Percentiles rank a stretch among this genome's conserved stretches.
phyloP scores from a whole-genome alignment of 1,140 invertebrate genomes.

The Phocides pigmalion region DNA sequence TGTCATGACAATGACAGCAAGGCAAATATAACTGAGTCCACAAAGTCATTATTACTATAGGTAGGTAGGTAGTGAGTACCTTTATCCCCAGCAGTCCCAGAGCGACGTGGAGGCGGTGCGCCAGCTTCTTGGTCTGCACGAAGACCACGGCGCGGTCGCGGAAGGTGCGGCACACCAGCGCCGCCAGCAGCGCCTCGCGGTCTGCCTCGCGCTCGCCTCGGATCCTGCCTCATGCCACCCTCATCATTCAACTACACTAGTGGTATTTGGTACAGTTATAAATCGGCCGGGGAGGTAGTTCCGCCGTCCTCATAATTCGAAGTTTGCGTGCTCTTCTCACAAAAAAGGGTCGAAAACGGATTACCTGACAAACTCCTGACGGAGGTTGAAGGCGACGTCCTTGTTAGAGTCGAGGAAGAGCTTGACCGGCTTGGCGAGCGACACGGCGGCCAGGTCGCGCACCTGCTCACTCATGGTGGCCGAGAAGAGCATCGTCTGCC shows the following conservation, averaged over 20 bases:
- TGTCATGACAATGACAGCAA: too few relatives aligned
- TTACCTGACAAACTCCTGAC: constrained; percentile 97
- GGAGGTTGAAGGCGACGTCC: constrained; percentile 96
- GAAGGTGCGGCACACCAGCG: constrained; percentile 97
- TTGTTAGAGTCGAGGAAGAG: constrained; percentile 98
- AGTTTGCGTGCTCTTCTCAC: too few relatives aligned
- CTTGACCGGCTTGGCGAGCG: constrained; percentile 95
- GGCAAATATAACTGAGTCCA: too few relatives aligned
- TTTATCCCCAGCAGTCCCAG: constrained; percentile 94
- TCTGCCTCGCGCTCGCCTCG: constrained; percentile 90
- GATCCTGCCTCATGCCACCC: constrained; percentile 66
- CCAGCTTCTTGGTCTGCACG: constrained; percentile 97
- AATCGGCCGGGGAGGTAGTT: too few relatives aligned
- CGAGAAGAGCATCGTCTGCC: constrained; percentile 99
- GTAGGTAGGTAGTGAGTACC: constrained; percentile 63
- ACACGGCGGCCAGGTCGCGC: constrained; percentile 95
- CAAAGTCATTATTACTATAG: too few relatives aligned
- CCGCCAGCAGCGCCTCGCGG: constrained; percentile 95
- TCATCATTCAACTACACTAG: too few relatives aligned
- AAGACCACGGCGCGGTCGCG: constrained; percentile 96
- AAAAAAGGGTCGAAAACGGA: too few relatives aligned
- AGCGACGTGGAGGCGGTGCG: constrained; percentile 95
- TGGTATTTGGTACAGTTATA: too few relatives aligned
- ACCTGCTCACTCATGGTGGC: constrained; percentile 99
- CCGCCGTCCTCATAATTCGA: too few relatives aligned